phyloP scores from a whole-genome alignment of 92 coral and sea anemone species.

The Micromussa lordhowensis region DNA sequence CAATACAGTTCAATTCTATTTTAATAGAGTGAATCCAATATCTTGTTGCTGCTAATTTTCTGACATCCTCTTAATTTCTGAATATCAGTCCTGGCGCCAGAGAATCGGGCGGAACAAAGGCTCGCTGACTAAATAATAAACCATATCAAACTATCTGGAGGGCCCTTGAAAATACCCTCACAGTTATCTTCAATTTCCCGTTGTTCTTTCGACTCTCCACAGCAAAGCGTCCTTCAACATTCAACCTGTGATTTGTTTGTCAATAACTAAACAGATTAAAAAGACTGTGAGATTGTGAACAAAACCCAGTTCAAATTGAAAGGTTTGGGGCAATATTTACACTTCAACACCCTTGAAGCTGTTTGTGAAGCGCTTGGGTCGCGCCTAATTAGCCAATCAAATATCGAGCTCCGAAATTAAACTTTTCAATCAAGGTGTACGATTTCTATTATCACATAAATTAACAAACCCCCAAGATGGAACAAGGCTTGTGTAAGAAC shows the following conservation, averaged over 20 bases:
- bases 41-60: too few relatives aligned
- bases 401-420: slow-evolving; percentile 18
- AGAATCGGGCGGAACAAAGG: slow-evolving; percentile 28
- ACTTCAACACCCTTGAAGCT: slow-evolving; percentile 19
- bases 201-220: background rate
- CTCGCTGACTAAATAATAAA: slow-evolving; percentile 27
- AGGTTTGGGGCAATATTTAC: slow-evolving; percentile 37
- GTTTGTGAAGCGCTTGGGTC: slow-evolving; percentile 6
- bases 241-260: background rate
- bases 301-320: slow-evolving; percentile 8
- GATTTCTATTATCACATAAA: slow-evolving; percentile 34
- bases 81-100: slow-evolving; percentile 39
- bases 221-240: background rate
- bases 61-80: slow-evolving; percentile 3
- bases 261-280: slow-evolving; percentile 18
- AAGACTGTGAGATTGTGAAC: background rate
- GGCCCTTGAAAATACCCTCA: slow-evolving; percentile 17
- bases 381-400: slow-evolving; percentile 30
- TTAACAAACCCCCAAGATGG: slow-evolving; percentile 21
- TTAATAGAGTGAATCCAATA: background rate
- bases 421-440: slow-evolving; percentile 38
- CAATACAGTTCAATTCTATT: background rate
- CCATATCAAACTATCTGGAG: slow-evolving; percentile 16
- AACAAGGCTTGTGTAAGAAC: background rate
- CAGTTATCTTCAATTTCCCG: background rate